phyloP scores from a whole-genome alignment of 1,140 invertebrate species.

The Pararge aegeria region DNA sequence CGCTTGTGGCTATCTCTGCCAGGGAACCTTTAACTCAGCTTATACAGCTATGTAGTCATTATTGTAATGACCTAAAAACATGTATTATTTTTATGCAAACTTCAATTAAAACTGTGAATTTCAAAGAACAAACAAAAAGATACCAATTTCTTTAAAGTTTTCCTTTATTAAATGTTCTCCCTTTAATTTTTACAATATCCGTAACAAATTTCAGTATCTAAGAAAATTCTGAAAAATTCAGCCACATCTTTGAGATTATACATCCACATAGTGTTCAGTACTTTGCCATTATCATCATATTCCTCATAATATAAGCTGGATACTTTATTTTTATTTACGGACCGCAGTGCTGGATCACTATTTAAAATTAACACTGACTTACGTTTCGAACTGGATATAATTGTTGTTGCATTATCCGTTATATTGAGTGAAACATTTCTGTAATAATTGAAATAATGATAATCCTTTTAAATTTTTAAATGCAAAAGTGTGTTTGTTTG shows the following conservation, averaged over 20 bases:
- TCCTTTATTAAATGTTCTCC: neutral
- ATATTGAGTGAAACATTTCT: neutral
- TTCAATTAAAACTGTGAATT: too few relatives aligned
- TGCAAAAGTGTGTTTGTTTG: too few relatives aligned
- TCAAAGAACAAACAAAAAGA: too few relatives aligned
- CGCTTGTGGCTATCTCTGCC: too few relatives aligned
- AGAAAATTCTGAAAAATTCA: conserved; percentile 41
- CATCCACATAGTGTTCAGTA: conserved; percentile 43
- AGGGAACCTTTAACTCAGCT: too few relatives aligned
- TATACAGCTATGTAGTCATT: too few relatives aligned
- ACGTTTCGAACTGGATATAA: conserved; percentile 11
- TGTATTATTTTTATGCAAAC: too few relatives aligned
- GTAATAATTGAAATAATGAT: neutral
- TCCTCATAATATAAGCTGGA: conserved; percentile 45
- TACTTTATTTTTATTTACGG: conserved; percentile 21
- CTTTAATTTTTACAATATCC: conserved; percentile 27
- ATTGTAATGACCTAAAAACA: too few relatives aligned
- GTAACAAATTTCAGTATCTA: conserved; percentile 49
- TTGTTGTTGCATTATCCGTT: conserved; percentile 3
- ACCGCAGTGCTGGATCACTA: conserved; percentile 9
- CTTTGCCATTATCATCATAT: conserved; percentile 34
- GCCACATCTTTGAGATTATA: conserved; percentile 46
- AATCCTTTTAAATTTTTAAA: too few relatives aligned
- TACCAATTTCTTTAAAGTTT: neutral
- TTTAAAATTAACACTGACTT: conserved; percentile 27